Evolutionary conservation across 2,888 invertebrate species (phyloP).

Genomic region (Busseola fusca): DNA sequence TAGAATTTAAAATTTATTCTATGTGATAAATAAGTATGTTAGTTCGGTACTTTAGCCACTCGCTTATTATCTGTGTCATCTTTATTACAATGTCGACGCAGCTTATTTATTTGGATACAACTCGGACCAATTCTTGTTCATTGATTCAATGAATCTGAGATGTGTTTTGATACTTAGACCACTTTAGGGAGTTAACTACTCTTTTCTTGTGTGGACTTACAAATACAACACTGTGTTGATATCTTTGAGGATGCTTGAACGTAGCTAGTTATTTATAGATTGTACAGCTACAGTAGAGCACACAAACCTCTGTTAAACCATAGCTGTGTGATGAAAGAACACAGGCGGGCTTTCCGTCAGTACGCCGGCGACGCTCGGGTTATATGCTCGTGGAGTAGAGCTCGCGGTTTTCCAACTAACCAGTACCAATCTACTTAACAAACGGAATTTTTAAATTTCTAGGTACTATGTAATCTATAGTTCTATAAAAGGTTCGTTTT

Average conservation of each 20-base stretch:
- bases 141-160: conserved; percentile 25
- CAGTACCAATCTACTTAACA: conserved; percentile 54
- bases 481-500: conserved; percentile 27
- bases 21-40: too few relatives aligned
- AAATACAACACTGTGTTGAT: neutral
- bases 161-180: conserved; percentile 13
- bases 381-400: conserved; percentile 47
- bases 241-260: conserved; percentile 10
- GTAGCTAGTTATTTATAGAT: conserved; percentile 40
- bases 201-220: conserved; percentile 7
- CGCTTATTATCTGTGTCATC: neutral
- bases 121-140: conserved; percentile 9
- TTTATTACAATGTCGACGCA: neutral
- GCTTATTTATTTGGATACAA: conserved; percentile 6
- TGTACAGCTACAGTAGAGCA: conserved; percentile 32
- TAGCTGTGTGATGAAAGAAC: conserved; percentile 37
- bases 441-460: conserved; percentile 47
- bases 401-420: conserved; percentile 43
- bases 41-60: neutral
- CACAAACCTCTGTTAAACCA: conserved; percentile 34
- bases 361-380: conserved; percentile 69
- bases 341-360: conserved; percentile 54
- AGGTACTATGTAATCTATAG: conserved; percentile 31
- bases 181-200: neutral
- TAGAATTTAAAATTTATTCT: neutral